phyloP scores from a whole-genome alignment of 92 coral and sea anemone genomes.

The Isaurus tuberculatus region DNA sequence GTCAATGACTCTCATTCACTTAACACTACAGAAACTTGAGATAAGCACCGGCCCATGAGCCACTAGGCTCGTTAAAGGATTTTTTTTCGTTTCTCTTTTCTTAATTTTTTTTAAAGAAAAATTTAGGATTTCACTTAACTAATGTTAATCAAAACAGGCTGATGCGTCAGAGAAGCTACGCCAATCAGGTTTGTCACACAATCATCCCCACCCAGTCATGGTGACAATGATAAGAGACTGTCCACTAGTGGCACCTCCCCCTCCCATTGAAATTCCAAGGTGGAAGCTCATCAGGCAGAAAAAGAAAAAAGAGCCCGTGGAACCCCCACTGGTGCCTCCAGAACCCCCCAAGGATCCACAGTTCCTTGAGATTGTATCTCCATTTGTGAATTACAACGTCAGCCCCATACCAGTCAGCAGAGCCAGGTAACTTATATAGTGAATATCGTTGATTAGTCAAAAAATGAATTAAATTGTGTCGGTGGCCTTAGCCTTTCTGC shows the following conservation, averaged over 20 bases:
- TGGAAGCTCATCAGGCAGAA: constrained; percentile 98
- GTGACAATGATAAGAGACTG: constrained; percentile 88
- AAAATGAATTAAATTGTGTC: neutral
- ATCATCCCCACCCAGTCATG: constrained; percentile 95
- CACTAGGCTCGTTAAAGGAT: too few species aligned
- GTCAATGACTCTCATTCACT: too few species aligned
- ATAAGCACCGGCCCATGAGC: too few species aligned
- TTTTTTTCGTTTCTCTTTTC: neutral
- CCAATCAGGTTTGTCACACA: constrained; percentile 94
- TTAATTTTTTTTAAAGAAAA: neutral
- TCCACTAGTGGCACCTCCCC: constrained; percentile 97
- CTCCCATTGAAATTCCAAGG: constrained; percentile 95
- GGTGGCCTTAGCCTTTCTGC: too few species aligned
- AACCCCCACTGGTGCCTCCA: constrained; percentile 88
- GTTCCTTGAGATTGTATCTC: constrained; percentile 93
- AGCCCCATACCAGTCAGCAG: constrained; percentile 98
- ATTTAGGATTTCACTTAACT: too few species aligned
- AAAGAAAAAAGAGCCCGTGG: constrained; percentile 88
- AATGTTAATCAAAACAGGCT: constrained; percentile 63
- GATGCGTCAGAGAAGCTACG: constrained; percentile 99
- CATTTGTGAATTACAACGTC: constrained; percentile 92
- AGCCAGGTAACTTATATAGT: constrained; percentile 70
- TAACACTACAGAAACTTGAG: too few species aligned
- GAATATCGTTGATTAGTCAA: too few species aligned
- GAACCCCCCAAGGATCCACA: constrained; percentile 97